Evolutionary conservation across 2,797 vertebrate species (phyloP), one percentile per base, ranked within the genome.

Genomic region (Enteromius afrohamiltoni): DNA sequence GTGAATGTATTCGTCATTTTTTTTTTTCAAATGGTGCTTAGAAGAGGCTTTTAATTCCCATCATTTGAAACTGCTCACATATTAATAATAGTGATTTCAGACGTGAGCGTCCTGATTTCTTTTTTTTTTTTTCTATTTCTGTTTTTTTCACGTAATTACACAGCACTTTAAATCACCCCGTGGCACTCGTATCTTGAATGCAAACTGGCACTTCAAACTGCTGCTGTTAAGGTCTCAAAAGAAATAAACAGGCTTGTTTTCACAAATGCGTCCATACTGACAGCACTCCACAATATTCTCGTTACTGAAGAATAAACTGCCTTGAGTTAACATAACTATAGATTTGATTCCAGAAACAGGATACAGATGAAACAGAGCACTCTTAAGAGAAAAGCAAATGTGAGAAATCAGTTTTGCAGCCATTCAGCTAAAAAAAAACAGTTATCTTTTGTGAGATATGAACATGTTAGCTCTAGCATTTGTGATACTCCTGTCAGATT

Each of bases 41-140:
- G 67, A 78, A 65, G 58, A 82, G 58, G 80, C 84, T 79, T 86
- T 85, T 86, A 79, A 86, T 86, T 79, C 68, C 51, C 23, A 82
- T 49, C 58, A 34, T 82, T 79, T 64, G 19, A 70, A 85, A 67
- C 60, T 9, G 31, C 71, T 67, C 62, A 51, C 81, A 76, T 83
- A 83, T 83, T 76, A 83, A 83, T 83, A 68, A 76, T 42, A 83
- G 47, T 45, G 31, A 83, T 77, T 77, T 55, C 49, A 17, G 47
- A n/a, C 26, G 10, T 77, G 49, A 45, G 53, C 2, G 6, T 23
- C 16, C 31, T 64, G 21, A 11, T 45, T 45, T 60, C 47, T 49
- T 64, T 75, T 58, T 82, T 40, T 42, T 40, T 42, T 82, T 58
- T 58, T 19, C 1, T 4, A 10, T 6, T 34, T 62, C 17, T 5